Percentiles rank a stretch among this genome's conserved stretches.
Conservation (phyloP, 2,888 invertebrate genomes). For the Didymodactylos carnosus region DNA sequence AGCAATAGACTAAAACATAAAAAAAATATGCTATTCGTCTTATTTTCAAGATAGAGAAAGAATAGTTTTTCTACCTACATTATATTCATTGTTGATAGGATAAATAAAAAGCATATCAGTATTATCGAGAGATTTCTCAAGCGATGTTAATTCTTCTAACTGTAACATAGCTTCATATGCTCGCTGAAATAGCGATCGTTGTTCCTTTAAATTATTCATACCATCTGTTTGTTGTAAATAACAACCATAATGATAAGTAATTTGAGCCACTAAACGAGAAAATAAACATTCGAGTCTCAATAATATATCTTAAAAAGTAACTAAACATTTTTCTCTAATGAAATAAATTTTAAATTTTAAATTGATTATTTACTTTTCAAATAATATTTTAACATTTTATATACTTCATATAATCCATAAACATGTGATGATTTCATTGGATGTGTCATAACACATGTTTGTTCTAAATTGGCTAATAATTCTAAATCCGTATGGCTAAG, state of each 20-base stretch:
- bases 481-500: neutral
- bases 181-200: neutral
- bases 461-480: neutral
- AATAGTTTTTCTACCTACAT: neutral
- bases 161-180: neutral
- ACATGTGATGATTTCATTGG: constrained; percentile 38
- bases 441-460: neutral
- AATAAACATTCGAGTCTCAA: too few species aligned
- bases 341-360: neutral
- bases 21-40: neutral
- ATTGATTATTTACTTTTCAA: constrained; percentile 35
- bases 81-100: neutral
- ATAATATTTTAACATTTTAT: constrained; percentile 35
- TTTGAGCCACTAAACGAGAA: neutral
- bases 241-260: neutral
- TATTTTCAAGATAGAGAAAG: neutral
- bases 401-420: constrained; percentile 38
- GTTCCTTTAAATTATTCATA: neutral
- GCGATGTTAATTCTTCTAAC: neutral
- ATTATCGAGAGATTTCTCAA: neutral
- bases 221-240: too few species aligned
- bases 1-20: neutral
- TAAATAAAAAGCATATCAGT: neutral
- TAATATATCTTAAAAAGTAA: too few species aligned
- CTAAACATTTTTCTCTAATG: too few species aligned